Evolutionary conservation across 1,140 invertebrate genomes (phyloP), one percentile per base, ranked within the genome.

Genomic region (Drosophila elegans): DNA sequence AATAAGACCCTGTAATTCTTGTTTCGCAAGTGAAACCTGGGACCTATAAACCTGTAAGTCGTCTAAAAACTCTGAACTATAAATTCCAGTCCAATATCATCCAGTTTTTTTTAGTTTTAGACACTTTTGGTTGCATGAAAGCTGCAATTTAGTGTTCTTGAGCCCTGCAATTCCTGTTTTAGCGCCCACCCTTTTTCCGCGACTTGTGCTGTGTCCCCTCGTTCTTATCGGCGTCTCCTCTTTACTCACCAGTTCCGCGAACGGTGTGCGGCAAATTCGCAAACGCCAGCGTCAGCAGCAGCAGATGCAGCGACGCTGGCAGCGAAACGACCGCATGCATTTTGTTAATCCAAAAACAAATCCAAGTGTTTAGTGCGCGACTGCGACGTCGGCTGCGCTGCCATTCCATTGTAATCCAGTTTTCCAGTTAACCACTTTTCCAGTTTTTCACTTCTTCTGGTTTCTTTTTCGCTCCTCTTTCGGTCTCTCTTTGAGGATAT

Each of bases 381-480:
- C 81, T 86, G 81, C 82, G 74, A 69, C 74, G 81, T 86, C 80
- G 80, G 81, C 78, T 81, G 82, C 81, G 78, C 78, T 81, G 82
- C 77, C 69, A 84, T 78, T 83, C 80, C 80, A 83, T 84, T 86
- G 81, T 85, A 86, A 85, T 85, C 81, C 81, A 85, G 81, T 73
- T 73, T 69, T 73, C 64, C 67, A 71, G 64, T 84, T 84, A 80
- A 80, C 66, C 71, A 84, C 74, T 80, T 80, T 78, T 75, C 63
- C 27, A 76, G 48, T 80, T 71, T 80, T 53, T 36, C 45, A 39
- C 54, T 60, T 66, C 44, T 62, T 46, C 13, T 46, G 25, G 7
- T 36, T 55, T 53, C 27, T 51, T 42, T 38, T 74, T 38, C 39
- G 38, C 34, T 48, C 34, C 45, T 46, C 56, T 45, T 38, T 66